Conservation (phyloP, 2,113 vertebrate species). For the Bujurquina vittata region DNA sequence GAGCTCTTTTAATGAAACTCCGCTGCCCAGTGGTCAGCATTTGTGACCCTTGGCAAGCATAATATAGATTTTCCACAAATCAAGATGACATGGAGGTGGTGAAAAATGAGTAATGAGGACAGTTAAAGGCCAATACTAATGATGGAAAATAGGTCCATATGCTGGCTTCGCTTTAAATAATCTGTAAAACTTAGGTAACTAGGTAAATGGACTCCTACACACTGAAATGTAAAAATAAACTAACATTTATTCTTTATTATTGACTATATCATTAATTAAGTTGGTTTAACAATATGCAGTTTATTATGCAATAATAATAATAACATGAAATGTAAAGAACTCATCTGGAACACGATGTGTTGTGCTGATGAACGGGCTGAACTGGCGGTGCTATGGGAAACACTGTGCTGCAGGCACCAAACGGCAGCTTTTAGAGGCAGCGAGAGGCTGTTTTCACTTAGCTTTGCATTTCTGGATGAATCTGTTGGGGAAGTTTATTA, state of each 20-base stretch:
- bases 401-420: neutral
- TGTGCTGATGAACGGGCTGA: neutral
- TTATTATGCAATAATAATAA: slow-evolving; percentile 1
- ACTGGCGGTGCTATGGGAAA: neutral
- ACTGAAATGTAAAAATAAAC: neutral
- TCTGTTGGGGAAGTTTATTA: slow-evolving; percentile 10
- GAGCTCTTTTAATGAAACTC: slow-evolving; percentile 60
- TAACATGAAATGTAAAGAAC: neutral
- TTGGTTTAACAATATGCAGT: neutral
- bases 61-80: slow-evolving; percentile 47
- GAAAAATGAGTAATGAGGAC: slow-evolving; percentile 15
- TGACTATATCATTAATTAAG: neutral
- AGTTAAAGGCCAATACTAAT: neutral
- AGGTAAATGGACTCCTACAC: neutral
- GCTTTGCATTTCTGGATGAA: slow-evolving; percentile 9
- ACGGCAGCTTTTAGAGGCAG: neutral
- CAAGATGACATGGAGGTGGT: slow-evolving; percentile 1
- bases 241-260: neutral
- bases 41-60: slow-evolving; percentile 52
- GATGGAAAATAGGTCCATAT: neutral
- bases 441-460: neutral
- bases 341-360: neutral
- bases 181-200: neutral
- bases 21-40: slow-evolving; percentile 54
- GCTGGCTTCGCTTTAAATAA: neutral